Conservation (phyloP, 2,797 vertebrate genomes). For the Acanthurus tractus region DNA sequence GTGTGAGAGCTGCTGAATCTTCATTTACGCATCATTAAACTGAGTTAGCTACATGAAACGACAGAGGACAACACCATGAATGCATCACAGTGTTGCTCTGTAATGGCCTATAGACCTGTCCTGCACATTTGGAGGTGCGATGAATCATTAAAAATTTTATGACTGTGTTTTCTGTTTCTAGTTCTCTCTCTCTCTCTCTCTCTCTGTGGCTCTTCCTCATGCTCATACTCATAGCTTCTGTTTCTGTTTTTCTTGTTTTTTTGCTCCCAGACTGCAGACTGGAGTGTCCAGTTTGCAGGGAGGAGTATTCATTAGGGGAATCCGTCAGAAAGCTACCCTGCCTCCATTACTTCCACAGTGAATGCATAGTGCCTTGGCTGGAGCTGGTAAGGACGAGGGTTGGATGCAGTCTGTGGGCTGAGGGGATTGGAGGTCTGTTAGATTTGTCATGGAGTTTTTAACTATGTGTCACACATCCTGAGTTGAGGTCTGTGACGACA, state of each 20-base stretch:
- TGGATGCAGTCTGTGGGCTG: slow-evolving; percentile 34
- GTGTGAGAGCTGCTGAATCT: slow-evolving; percentile 12
- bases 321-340: slow-evolving; percentile 92
- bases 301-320: slow-evolving; percentile 89
- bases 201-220: slow-evolving; percentile 1
- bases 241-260: slow-evolving; percentile 26
- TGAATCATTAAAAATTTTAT: slow-evolving; percentile 22
- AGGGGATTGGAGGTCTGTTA: slow-evolving; percentile 24
- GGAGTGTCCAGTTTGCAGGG: slow-evolving; percentile 93
- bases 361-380: slow-evolving; percentile 94
- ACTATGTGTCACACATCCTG: slow-evolving; percentile 30
- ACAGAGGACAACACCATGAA: slow-evolving; percentile 4
- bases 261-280: slow-evolving; percentile 74
- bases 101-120: not conserved
- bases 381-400: slow-evolving; percentile 89
- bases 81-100: not conserved
- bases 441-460: slow-evolving; percentile 27
- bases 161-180: slow-evolving; percentile 10
- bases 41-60: not conserved
- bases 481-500: not conserved
- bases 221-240: slow-evolving; percentile 12
- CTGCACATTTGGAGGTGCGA: slow-evolving; percentile 1
- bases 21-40: slow-evolving; percentile 1
- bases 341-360: slow-evolving; percentile 93
- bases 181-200: not conserved